Conservation (phyloP, 2,888 invertebrate genomes). For the Heliconius sara region DNA sequence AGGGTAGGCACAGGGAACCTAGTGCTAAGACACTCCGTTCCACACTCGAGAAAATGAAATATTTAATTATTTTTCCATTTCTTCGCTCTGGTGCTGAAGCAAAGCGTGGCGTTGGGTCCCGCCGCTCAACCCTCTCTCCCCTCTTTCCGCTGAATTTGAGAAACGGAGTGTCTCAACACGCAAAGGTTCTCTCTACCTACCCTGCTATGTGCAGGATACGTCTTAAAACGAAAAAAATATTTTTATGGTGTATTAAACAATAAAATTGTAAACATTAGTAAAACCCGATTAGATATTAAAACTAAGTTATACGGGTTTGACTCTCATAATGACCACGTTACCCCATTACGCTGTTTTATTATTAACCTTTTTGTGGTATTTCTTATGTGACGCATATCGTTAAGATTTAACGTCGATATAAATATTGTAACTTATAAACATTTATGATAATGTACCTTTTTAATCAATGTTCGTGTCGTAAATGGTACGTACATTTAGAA, state of each 20-base stretch:
- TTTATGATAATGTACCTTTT: conserved; percentile 4
- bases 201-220: not conserved
- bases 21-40: too few species aligned
- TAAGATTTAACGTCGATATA: not conserved
- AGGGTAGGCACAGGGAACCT: too few species aligned
- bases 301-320: not conserved
- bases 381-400: conserved; percentile 5
- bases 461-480: conserved; percentile 1
- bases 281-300: not conserved
- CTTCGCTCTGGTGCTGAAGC: too few species aligned
- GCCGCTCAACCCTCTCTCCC: too few species aligned
- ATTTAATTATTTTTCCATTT: too few species aligned
- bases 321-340: not conserved
- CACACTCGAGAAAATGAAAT: too few species aligned
- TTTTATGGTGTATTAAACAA: not conserved
- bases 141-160: too few species aligned
- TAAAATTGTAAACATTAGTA: not conserved
- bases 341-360: conserved; percentile 21
- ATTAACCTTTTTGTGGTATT: conserved; percentile 14
- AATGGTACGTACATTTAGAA: not conserved
- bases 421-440: not conserved
- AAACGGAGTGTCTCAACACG: too few species aligned
- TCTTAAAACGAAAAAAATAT: not conserved
- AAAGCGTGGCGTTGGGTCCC: too few species aligned
- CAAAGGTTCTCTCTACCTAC: not conserved